Evolutionary conservation across 1,140 invertebrate species (phyloP).

Genomic region (Asbolus verrucosus): DNA sequence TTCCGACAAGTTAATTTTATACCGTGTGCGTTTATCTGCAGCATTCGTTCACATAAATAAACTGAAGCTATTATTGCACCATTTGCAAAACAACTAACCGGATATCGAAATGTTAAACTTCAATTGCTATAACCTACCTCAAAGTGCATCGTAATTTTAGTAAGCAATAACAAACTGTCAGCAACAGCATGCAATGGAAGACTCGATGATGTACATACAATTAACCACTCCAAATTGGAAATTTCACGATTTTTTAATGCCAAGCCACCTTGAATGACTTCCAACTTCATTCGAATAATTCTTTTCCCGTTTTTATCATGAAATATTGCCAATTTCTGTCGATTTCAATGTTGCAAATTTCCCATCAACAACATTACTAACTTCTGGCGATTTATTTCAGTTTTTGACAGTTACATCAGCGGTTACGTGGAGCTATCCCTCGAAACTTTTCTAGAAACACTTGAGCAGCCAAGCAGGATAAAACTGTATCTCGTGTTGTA

Average conservation of each 20-base stretch:
- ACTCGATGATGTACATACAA: not conserved
- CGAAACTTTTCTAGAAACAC: too few relatives aligned
- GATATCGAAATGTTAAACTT: conserved; percentile 6
- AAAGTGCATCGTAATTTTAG: conserved; percentile 8
- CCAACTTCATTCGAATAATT: too few relatives aligned
- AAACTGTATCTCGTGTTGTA: too few relatives aligned
- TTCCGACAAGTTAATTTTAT: too few relatives aligned
- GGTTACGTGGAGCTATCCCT: too few relatives aligned
- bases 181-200: not conserved
- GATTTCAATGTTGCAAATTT: too few relatives aligned
- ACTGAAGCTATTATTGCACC: conserved; percentile 17
- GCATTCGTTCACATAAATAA: conserved; percentile 18
- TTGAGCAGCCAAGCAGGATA: not conserved
- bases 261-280: too few relatives aligned
- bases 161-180: conserved; percentile 4
- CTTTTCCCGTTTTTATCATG: not conserved
- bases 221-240: not conserved
- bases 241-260: not conserved
- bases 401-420: too few relatives aligned
- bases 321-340: too few relatives aligned
- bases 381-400: too few relatives aligned
- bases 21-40: too few relatives aligned
- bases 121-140: conserved; percentile 11
- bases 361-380: too few relatives aligned
- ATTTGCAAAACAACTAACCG: conserved; percentile 9